phyloP scores from a whole-genome alignment of 2,113 vertebrate genomes.

The Chascanopsetta lugubris region DNA sequence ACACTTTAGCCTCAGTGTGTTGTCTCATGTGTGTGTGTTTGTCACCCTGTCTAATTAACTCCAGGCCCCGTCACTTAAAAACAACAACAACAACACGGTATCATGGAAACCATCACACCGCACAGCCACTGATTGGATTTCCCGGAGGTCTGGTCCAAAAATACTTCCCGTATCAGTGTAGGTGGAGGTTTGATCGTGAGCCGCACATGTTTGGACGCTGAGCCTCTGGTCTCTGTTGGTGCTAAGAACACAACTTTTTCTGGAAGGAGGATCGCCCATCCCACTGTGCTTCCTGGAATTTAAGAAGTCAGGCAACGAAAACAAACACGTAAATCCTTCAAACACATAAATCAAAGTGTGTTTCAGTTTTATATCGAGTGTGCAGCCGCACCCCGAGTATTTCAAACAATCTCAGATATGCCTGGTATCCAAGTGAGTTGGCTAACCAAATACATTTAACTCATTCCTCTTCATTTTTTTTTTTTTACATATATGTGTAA shows the following conservation, averaged over 20 bases:
- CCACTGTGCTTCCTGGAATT: too few species aligned
- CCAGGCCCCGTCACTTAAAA: not conserved
- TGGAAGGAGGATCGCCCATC: too few species aligned
- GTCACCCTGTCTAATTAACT: constrained; percentile 1
- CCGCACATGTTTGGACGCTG: not conserved
- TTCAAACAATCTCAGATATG: not conserved
- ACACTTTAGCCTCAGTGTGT: not conserved
- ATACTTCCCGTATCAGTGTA: not conserved
- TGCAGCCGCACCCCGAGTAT: too few species aligned
- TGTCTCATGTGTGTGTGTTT: not conserved
- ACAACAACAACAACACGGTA: not conserved
- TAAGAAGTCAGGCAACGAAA: too few species aligned
- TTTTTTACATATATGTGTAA: not conserved
- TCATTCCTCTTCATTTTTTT: not conserved
- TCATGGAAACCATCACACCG: not conserved
- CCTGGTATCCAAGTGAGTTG: too few species aligned
- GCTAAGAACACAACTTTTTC: too few species aligned
- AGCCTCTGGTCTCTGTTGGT: not conserved
- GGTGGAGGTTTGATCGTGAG: too few species aligned
- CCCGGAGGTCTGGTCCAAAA: not conserved
- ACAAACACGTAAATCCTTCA: too few species aligned
- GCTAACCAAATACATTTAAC: not conserved
- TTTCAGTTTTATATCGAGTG: too few species aligned
- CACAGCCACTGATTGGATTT: not conserved
- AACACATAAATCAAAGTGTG: too few species aligned